Evolutionary conservation across 2,113 vertebrate genomes (phyloP).

Genomic region (Sclerurus mexicanus): DNA sequence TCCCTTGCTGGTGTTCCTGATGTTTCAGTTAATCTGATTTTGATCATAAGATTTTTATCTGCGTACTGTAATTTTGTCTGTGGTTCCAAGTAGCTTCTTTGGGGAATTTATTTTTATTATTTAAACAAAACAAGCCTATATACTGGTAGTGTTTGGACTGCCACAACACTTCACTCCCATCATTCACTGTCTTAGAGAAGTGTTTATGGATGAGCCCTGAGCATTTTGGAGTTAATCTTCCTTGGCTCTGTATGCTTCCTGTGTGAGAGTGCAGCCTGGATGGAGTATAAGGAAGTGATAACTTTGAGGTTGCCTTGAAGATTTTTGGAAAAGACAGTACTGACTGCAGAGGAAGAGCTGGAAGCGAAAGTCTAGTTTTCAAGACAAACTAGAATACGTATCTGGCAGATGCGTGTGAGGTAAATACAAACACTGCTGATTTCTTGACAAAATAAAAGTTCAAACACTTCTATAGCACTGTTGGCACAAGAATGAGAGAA

Average conservation of each 20-base stretch:
- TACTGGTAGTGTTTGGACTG: not conserved
- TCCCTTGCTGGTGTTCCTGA: not conserved
- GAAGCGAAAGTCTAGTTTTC: not conserved
- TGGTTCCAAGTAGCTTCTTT: not conserved
- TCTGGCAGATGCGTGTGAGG: not conserved
- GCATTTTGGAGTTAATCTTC: not conserved
- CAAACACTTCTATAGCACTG: not conserved
- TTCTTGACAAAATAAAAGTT: not conserved
- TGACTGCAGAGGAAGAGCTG: not conserved
- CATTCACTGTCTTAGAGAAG: not conserved
- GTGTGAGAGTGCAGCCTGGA: not conserved
- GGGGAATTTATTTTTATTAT: too few relatives aligned
- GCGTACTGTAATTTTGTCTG: not conserved
- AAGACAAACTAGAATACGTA: not conserved
- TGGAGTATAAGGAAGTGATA: not conserved
- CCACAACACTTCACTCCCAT: not conserved
- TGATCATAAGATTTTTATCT: rapidly evolving
- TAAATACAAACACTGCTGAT: not conserved
- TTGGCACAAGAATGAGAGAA: not conserved
- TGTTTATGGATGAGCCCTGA: not conserved
- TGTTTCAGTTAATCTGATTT: not conserved
- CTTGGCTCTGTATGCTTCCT: not conserved
- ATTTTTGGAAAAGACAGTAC: not conserved
- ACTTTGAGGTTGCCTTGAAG: not conserved
- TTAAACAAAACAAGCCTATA: not conserved